Base-by-base conservation (phyloP, 2,113 vertebrate genomes). In the Myrmophylax atrothorax region DNA sequence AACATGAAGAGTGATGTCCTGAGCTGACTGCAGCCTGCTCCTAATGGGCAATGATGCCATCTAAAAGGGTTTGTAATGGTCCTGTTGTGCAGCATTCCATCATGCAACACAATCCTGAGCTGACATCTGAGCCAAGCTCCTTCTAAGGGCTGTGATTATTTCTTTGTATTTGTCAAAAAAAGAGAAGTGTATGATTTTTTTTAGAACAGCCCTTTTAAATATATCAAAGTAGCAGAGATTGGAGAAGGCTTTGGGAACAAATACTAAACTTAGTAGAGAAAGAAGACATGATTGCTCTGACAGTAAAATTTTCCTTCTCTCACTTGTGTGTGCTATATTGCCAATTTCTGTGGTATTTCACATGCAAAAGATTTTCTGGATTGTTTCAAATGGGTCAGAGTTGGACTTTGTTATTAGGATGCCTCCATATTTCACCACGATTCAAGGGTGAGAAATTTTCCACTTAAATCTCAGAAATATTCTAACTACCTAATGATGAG, bases 251-350 rank as follows among this genome's bases (percentile, higher is more conserved):
- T 88, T 67, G 38, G 78, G 82, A 84, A 55, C 35, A 72, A 78
- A 92, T 24, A 40, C 18, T 60, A 14, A 86, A 66, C 26, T 14
- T 15, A 33, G 42, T 6, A 33, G 69, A 74, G 60, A 53, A 42
- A 60, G 72, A 64, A 35, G 79, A 82, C 35, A 53, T 14, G 75
- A 84, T 78, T 38, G 55, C 84, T 84, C 28, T 78, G 93, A 73
- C 80, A 81, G 49, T 17, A 35, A 87, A 47, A 10, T 74, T 91
- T 70, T 53, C 80, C n/a, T 74, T 31, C 47, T 20, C 63, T 19
- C 6, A 0, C 40, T 56, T 31, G 17, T 3, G 2, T 25, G 53
- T 28, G 17, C 67, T 58, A 14, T 0, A 0, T 18, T 76, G 40
- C 35, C 12, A 18, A n/a, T 50, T 74, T 35, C 37, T 60, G 40